phyloP scores from a whole-genome alignment of 2,888 invertebrate species.

The Hyalella azteca region DNA sequence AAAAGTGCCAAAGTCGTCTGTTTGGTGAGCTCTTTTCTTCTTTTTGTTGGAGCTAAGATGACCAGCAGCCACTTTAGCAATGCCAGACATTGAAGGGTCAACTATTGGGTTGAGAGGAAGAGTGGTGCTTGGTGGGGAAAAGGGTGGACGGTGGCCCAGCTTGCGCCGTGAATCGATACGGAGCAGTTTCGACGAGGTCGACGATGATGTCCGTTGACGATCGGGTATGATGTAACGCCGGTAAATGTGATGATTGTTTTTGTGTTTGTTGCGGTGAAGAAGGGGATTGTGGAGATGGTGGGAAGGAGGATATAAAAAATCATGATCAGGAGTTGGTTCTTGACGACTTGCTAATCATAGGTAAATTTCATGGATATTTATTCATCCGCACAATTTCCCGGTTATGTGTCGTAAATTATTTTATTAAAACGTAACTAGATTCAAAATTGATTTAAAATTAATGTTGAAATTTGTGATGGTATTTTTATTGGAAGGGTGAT shows the following conservation, averaged over 20 bases:
- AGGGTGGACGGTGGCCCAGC: neutral
- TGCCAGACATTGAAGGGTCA: neutral
- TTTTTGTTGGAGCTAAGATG: neutral
- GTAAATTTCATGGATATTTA: neutral
- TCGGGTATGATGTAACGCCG: neutral
- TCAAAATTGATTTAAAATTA: no score
- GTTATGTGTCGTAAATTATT: neutral
- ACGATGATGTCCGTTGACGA: neutral
- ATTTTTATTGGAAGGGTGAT: neutral
- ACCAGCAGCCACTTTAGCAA: neutral
- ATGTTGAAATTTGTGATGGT: no score
- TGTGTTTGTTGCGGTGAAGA: conserved; percentile 9
- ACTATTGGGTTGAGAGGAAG: neutral
- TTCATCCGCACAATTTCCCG: neutral
- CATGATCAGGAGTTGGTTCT: neutral
- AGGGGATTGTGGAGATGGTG: conserved; percentile 19
- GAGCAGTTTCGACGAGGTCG: neutral
- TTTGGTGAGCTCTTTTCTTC: neutral
- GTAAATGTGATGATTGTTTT: neutral
- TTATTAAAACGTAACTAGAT: no score
- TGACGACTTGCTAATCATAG: conserved; percentile 12
- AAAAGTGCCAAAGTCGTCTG: neutral
- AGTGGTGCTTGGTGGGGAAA: neutral
- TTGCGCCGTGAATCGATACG: neutral
- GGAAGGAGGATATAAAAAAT: conserved; percentile 24